Base-by-base conservation (phyloP, 64 coral and sea anemone species). In the Cladopsammia gracilis region DNA sequence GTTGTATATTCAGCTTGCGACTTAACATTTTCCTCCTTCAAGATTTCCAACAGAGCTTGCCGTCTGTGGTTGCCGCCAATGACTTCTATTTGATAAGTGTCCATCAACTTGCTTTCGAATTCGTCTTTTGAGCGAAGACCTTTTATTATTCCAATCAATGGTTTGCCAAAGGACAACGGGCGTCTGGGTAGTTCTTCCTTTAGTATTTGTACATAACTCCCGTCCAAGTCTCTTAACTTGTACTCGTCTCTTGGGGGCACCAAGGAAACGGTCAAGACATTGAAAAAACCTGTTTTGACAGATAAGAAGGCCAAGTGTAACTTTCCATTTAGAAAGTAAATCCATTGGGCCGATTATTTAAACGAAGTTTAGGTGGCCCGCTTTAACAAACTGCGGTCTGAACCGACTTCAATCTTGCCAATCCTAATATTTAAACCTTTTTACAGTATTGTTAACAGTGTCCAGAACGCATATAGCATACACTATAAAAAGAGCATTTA, bases 31-130 rank as follows among this genome's bases (percentile, higher is more conserved):
- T 18, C 53, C 25, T 77, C 74, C 6, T 19, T 4, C 5, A 48
- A 42, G 4, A 72, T 25, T 68, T 87, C 50, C 22, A 52, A 3
- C 6, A 71, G 47, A 26, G 65, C 64, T 47, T 70, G 62, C 15
- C 66, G 19, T 71, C 84, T 87, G 58, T 87, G 84, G 43, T 87
- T 87, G 19, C 84, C 4, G 7, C 84, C 64, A 19, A 87, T 65
- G 12, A 87, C 65, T 49, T 87, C 84, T 49, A 87, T 47, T 67
- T 73, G 46, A 52, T 71, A 87, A 16, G 64, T 69, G 11, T 87
- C 84, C 65, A 87, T 14, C 10, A 10, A 19, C 45, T 50, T 52
- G 44, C 18, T 53, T 25, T 50, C 64, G 84, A 87, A 87, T 9
- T 87, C 62, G 23, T 43, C 7, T 50, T 62, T 10, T n/a, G 15